A percentile compares a stretch with the other conserved stretches of the same genome.
phyloP scores from a whole-genome alignment of 2,113 vertebrate species.

The Lepidothrix coronata region DNA sequence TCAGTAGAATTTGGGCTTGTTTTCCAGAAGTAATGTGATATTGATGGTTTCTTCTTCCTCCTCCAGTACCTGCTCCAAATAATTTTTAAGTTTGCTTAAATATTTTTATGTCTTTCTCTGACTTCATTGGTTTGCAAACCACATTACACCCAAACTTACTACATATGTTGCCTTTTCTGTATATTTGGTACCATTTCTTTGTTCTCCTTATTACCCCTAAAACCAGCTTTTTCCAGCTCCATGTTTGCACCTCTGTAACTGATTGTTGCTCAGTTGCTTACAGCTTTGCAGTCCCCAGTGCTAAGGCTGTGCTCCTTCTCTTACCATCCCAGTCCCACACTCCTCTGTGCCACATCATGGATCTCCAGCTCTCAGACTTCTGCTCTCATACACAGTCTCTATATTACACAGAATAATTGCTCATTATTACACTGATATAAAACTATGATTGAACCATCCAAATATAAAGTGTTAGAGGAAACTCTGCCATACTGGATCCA shows the following conservation, averaged over 20 bases:
- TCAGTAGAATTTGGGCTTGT: not conserved
- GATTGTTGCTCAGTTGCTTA: not conserved
- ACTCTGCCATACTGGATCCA: not conserved
- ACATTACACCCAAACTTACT: not conserved
- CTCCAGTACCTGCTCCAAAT: not conserved
- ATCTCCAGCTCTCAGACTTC: not conserved
- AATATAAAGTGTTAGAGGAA: not conserved
- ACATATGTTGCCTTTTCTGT: not conserved
- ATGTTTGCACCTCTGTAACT: not conserved
- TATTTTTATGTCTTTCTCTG: not conserved
- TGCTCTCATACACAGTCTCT: fast-evolving
- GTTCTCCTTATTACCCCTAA: not conserved
- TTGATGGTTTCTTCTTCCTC: not conserved
- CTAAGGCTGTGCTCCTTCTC: not conserved
- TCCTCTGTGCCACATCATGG: not conserved
- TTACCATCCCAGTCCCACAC: not conserved
- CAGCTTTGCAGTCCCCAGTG: not conserved
- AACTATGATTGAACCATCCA: not conserved
- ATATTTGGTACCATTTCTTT: not conserved
- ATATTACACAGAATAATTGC: not conserved
- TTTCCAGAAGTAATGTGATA: not conserved
- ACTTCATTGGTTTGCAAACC: not conserved
- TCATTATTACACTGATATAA: not conserved
- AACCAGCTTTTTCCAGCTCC: not conserved
- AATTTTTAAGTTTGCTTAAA: not conserved